Conservation (phyloP, 2,797 vertebrate genomes). For the Sebastes itinus region DNA sequence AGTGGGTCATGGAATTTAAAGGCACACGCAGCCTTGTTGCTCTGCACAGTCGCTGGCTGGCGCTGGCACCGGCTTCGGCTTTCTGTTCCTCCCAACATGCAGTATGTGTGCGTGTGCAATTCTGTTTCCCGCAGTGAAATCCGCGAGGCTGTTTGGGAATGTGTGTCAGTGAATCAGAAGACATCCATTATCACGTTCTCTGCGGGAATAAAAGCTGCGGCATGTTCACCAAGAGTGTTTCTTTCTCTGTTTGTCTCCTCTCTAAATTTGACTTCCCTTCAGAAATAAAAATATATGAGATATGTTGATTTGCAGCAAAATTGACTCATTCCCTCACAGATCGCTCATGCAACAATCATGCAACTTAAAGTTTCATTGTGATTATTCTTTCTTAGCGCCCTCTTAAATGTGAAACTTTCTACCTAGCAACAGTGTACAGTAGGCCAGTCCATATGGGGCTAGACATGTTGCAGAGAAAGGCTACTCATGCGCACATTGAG, state of each 20-base stretch:
- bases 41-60: not conserved
- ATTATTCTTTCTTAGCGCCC: not conserved
- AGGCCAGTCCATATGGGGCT: conserved; percentile 63
- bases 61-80: not conserved
- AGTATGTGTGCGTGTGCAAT: conserved; percentile 19
- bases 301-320: not conserved
- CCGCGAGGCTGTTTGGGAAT: conserved; percentile 42
- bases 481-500: conserved; percentile 68
- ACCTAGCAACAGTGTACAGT: conserved; percentile 72
- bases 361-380: not conserved
- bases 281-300: not conserved
- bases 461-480: conserved; percentile 60
- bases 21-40: conserved; percentile 59
- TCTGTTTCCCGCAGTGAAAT: conserved; percentile 51
- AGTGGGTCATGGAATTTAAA: conserved; percentile 86
- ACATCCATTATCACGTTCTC: conserved; percentile 30
- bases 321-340: conserved; percentile 4
- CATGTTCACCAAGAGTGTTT: not conserved
- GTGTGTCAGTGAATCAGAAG: conserved; percentile 51
- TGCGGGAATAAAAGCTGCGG: conserved; percentile 11
- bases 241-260: conserved; percentile 13
- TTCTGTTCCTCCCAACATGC: conserved; percentile 1
- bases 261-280: conserved; percentile 27
- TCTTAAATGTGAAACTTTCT: conserved; percentile 40
- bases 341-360: not conserved